Evolutionary conservation across 1,140 invertebrate genomes (phyloP), one percentile per base, ranked within the genome.

Genomic region (Mizuhopecten yessoensis): DNA sequence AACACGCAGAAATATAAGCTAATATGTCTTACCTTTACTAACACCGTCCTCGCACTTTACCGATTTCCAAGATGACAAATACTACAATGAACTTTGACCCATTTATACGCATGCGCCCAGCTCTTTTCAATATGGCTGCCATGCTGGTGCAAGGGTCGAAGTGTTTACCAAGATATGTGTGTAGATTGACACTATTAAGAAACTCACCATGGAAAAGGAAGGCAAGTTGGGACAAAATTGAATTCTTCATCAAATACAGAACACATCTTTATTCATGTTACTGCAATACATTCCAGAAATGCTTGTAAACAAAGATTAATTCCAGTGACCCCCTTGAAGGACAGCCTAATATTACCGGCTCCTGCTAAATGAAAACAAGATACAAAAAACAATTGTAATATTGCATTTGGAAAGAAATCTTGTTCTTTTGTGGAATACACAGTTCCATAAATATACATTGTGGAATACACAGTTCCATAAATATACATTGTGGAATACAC

Each of bases 141-240:
- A 92, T 94, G 92, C 93, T 94, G 57, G 87, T 89, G 88, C 90
- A 91, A 90, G 88, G 93, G 88, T 88, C 90, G 87, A 91, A 92
- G 90, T 91, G 88, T 90, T 88, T 94, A 91, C 93, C 92, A 86
- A 92, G 92, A 86, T 91, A 90, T 88, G 42, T 86, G 33, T 89
- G 91, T 75, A 89, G 90, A 33, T 92, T 94, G 92, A 90, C 93
- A 57, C 87, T 49, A 33, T 88, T 49, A 36, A 92, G 88, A 34
- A 49, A 87, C n/a, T 88, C 89, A 33, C 49, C 42, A 89, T 29
- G 29, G 39, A 89, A 39, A 75, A 86, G 33, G 34, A 92, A 93
- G 93, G 93, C 89, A 90, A 91, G 89, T 90, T 57, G 45, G 23
- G 57, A 29, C 57, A 75, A 75, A 75, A 75, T 75, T 75, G 20